Base-by-base conservation (phyloP, 2,797 vertebrate species). In the Helicolenus hilgendorfi region DNA sequence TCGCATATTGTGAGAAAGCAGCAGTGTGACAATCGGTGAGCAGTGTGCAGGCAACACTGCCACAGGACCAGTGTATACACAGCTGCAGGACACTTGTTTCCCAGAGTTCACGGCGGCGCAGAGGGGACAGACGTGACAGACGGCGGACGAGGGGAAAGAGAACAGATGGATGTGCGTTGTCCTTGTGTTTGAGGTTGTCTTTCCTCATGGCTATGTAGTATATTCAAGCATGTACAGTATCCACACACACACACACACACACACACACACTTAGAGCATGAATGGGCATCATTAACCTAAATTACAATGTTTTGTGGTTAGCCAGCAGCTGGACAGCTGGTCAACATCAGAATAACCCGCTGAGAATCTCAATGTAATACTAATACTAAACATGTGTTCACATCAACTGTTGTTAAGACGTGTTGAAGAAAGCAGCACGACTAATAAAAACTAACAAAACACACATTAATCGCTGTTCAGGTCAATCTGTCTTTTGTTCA, bases 151-250 rank as follows among this genome's bases (percentile, higher is more conserved):
- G 75, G 64, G 33, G 45, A 67, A 7, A 13, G 68, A 74, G 77
- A 85, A 92, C 92, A 93, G 91, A 95, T 92, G 91, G 91, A 93
- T 90, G 83, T 68, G 87, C 2, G 8, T 72, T 72, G 89, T 93
- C 92, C 89, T 95, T 93, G 95, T 91, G 91, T 95, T 94, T 96
- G 79, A 96, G 91, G 93, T 90, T 13, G 89, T 86, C 93, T 94
- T 95, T 96, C 94, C 95, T 95, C 87, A 22, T 13, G 81, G 94
- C 93, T 35, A 84, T 77, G 83, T 62, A 67, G 77, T 36, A 88
- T 84, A 80, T 38, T 80, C 38, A 65, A 83, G 49, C 67, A 75
- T 63, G 73, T 71, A 79, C 31, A 85, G 75, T 41, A 72, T 7
- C 4, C 31, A 33, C 38, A 8, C 20, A 29, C 35, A 33, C 77